phyloP scores from a whole-genome alignment of 2,888 invertebrate species.

The Timema podura region DNA sequence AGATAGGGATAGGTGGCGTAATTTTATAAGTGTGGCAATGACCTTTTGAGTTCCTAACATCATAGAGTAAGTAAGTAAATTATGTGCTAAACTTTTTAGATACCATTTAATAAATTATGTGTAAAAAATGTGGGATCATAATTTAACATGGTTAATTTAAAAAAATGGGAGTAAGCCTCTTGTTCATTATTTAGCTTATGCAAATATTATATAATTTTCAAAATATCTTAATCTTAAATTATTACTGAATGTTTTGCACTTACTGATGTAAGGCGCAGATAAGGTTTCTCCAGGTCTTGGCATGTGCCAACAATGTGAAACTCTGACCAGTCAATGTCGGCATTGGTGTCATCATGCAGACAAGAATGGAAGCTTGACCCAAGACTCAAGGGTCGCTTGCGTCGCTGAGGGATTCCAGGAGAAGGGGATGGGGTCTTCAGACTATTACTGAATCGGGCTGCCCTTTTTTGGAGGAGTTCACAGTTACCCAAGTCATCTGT shows the following conservation, averaged over 20 bases:
- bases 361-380: slow-evolving; percentile 22
- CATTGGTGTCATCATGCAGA: slow-evolving; percentile 58
- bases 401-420: slow-evolving; percentile 17
- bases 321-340: slow-evolving; percentile 75
- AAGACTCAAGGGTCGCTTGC: slow-evolving; percentile 25
- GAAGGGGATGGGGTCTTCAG: slow-evolving; percentile 20
- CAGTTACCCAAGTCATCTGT: slow-evolving; percentile 57
- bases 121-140: too few species aligned
- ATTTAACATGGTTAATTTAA: too few species aligned
- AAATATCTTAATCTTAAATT: slow-evolving; percentile 17
- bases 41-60: too few species aligned
- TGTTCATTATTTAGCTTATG: not conserved
- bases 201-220: slow-evolving; percentile 10
- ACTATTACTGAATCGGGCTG: slow-evolving; percentile 73
- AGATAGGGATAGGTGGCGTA: too few species aligned
- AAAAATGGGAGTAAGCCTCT: not conserved
- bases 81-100: too few species aligned
- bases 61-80: too few species aligned
- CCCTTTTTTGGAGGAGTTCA: slow-evolving; percentile 79
- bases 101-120: too few species aligned
- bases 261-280: slow-evolving; percentile 82
- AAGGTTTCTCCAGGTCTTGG: slow-evolving; percentile 91
- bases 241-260: slow-evolving; percentile 30
- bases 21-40: too few species aligned
- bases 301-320: slow-evolving; percentile 94